Evolutionary conservation across 2,797 vertebrate species (phyloP).

Genomic region (Tauraco hartlaubi): DNA sequence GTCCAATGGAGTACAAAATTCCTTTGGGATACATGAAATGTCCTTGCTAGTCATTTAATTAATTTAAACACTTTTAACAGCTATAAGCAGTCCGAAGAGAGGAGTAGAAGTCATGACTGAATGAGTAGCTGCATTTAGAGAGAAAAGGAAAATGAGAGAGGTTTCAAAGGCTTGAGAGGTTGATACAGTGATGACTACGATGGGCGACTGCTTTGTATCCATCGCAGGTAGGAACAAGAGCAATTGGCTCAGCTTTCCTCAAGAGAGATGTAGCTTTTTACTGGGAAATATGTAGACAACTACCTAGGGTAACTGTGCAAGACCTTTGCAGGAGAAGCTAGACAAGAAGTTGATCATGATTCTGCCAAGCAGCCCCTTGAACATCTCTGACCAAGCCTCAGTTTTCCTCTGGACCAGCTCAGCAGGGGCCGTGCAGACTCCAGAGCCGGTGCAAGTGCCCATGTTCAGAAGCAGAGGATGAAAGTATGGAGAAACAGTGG

Average conservation of each 20-base stretch:
- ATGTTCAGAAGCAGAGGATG: not conserved
- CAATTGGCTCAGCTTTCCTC: not conserved
- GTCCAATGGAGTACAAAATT: not conserved
- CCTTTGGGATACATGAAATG: not conserved
- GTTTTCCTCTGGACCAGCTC: not conserved
- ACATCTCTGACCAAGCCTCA: not conserved
- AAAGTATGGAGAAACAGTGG: not conserved
- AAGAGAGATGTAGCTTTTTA: not conserved
- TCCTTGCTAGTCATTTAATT: not conserved
- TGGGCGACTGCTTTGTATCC: rapidly evolving
- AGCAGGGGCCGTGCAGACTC: not conserved
- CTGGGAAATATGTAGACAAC: not conserved
- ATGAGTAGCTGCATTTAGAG: rapidly evolving
- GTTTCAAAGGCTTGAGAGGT: not conserved
- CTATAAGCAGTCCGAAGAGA: not conserved
- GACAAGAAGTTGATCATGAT: not conserved
- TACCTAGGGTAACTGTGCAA: not conserved
- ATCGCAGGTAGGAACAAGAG: rapidly evolving
- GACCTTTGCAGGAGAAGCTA: not conserved
- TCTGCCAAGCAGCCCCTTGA: not conserved
- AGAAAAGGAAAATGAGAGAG: not conserved
- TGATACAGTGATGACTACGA: not conserved
- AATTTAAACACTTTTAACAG: not conserved
- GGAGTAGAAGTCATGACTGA: not conserved
- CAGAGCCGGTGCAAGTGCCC: not conserved